These are phyloP conservation scores for Rhynchonema sp. DNA, from an alignment of 2,888 invertebrate species.

Conservation along the genomic window DNA sequence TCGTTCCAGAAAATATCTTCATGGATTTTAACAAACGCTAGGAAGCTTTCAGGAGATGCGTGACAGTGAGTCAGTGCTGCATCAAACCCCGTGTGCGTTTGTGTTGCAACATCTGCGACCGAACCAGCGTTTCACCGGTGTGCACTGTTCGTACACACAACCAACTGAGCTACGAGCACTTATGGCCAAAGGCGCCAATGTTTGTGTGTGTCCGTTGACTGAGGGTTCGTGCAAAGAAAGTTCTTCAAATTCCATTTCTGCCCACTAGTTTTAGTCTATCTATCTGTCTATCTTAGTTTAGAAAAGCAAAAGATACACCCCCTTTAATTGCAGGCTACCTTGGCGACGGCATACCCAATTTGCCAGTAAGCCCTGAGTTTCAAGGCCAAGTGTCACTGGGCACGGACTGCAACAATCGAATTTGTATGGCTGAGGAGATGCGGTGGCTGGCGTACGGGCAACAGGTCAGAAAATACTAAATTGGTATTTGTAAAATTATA, in stretches of 20 bases:
- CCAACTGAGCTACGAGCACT: conserved; percentile 12
- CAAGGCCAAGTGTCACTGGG: conserved; percentile 15
- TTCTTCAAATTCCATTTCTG: background rate
- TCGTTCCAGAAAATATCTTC: background rate
- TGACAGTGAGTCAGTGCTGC: background rate
- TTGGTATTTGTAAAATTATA: too few species aligned
- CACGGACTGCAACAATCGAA: conserved; percentile 24
- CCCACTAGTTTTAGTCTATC: too few species aligned
- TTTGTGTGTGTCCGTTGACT: conserved; percentile 21
- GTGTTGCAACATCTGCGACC: conserved; percentile 11
- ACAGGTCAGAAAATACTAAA: too few species aligned
- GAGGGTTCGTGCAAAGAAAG: conserved; percentile 18
- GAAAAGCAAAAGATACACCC: too few species aligned
- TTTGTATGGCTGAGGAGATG: conserved; percentile 22
- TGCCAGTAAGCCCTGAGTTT: conserved; percentile 2
- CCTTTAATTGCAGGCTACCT: conserved; percentile 22
- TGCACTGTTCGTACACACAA: conserved; percentile 22
- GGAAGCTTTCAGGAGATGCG: background rate
- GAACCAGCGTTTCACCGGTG: conserved; percentile 15
- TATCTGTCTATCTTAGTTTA: too few species aligned
- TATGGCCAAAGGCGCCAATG: conserved; percentile 12
- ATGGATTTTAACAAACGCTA: too few species aligned
- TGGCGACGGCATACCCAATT: conserved; percentile 20
- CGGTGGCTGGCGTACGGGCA: conserved; percentile 23
- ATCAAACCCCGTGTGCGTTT: conserved; percentile 11